Conservation (phyloP, 2,113 vertebrate species). For the Montifringilla adamsi region DNA sequence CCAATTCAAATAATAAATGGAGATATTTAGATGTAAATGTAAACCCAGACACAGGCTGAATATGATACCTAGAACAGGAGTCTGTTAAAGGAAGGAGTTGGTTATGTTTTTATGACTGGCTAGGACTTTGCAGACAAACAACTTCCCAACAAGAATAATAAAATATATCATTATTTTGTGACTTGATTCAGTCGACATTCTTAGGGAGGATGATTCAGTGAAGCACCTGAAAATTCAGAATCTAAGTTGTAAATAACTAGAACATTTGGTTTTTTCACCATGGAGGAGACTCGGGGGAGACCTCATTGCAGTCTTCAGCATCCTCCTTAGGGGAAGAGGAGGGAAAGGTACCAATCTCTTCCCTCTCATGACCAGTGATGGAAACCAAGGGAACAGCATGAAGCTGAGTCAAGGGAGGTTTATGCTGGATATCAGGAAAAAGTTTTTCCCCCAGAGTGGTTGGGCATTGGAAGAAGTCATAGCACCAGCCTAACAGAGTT, state of each 20-base stretch:
- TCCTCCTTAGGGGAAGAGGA: not conserved
- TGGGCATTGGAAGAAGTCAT: not conserved
- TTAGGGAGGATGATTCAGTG: not conserved
- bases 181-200: not conserved
- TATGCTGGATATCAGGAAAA: not conserved
- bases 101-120: not conserved
- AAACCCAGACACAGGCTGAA: not conserved
- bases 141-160: not conserved
- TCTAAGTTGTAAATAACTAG: not conserved
- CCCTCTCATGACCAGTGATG: accelerated
- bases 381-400: not conserved
- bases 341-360: not conserved
- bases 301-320: not conserved
- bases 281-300: not conserved
- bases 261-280: not conserved
- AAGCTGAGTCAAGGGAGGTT: not conserved
- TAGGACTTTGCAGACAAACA: constrained; percentile 2
- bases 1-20: not conserved
- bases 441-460: not conserved
- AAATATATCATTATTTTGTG: not conserved
- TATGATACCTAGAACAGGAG: not conserved
- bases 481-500: not conserved
- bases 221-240: not conserved
- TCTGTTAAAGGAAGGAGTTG: not conserved
- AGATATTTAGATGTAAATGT: not conserved